These are phyloP conservation scores for Corydoras sp. DNA, from an alignment of 2,113 vertebrate species.

Conservation along the genomic window DNA sequence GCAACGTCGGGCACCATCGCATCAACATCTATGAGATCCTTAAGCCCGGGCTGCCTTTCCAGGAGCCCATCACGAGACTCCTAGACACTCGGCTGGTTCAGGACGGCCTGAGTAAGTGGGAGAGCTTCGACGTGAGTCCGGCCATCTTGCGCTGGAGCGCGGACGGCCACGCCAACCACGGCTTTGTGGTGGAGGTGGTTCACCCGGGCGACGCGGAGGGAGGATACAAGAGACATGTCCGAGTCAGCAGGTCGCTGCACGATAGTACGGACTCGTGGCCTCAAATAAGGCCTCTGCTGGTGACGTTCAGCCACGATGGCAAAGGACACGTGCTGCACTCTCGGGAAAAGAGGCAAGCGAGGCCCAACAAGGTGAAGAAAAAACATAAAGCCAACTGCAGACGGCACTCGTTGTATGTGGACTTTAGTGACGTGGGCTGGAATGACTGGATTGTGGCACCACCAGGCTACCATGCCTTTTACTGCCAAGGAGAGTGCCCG, in stretches of 20 bases:
- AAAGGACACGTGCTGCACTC: conserved; percentile 79
- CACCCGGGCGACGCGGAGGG: conserved; percentile 68
- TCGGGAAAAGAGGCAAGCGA: conserved; percentile 76
- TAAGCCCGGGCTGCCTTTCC: conserved; percentile 63
- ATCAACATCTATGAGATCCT: conserved; percentile 89
- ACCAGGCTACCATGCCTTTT: conserved; percentile 59
- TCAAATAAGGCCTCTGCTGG: conserved; percentile 74
- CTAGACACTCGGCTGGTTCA: conserved; percentile 83
- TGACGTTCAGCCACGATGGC: conserved; percentile 82
- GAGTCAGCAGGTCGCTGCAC: conserved; percentile 83
- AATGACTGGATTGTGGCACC: too few species aligned
- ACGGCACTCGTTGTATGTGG: conserved; percentile 62
- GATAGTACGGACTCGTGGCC: conserved; percentile 76
- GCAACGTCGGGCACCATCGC: conserved; percentile 67
- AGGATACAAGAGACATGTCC: conserved; percentile 73
- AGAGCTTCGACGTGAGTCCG: conserved; percentile 82
- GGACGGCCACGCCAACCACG: conserved; percentile 74
- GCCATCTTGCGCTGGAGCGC: conserved; percentile 77
- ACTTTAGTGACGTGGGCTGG: too few species aligned
- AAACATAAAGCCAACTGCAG: conserved; percentile 80
- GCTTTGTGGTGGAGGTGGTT: conserved; percentile 79
- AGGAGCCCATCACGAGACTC: conserved; percentile 75
- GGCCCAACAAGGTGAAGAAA: conserved; percentile 71
- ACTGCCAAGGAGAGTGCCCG: conserved; percentile 84
- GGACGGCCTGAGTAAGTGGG: conserved; percentile 76